Evolutionary conservation across 2,797 vertebrate genomes (phyloP).

Genomic region (Falco cherrug): DNA sequence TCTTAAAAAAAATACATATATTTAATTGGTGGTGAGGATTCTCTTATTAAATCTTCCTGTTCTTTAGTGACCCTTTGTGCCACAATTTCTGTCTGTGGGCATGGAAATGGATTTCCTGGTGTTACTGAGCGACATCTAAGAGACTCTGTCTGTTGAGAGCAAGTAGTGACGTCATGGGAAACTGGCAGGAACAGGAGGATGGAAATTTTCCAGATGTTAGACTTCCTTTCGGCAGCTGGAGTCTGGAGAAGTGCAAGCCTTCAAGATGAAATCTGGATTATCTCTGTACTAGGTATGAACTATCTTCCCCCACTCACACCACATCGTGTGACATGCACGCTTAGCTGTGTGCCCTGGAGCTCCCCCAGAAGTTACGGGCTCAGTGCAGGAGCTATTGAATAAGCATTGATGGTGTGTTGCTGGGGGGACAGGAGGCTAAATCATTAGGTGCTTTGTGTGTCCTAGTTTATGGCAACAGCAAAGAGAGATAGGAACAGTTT

Average conservation of each 20-base stretch:
- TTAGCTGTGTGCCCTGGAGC: not conserved
- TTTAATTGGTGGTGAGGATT: not conserved
- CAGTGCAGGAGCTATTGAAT: not conserved
- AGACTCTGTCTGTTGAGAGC: not conserved
- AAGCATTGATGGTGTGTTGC: not conserved
- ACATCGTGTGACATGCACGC: rapidly evolving
- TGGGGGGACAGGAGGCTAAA: not conserved
- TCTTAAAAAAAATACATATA: not conserved
- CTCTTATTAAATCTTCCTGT: not conserved
- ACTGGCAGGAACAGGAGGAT: not conserved
- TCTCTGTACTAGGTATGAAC: not conserved
- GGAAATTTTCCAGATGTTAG: constrained; percentile 3
- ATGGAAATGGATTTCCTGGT: not conserved
- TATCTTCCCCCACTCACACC: not conserved
- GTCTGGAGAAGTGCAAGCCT: not conserved
- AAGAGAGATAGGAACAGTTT: not conserved
- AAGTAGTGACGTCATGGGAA: not conserved
- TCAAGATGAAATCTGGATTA: not conserved
- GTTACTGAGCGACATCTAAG: not conserved
- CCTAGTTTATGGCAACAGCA: not conserved
- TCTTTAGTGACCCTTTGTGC: not conserved
- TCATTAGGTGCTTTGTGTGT: not conserved
- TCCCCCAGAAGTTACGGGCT: not conserved
- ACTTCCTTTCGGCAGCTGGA: not conserved
- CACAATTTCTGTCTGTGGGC: not conserved